Conservation (phyloP, 2,888 invertebrate species). For the Netelia fuscicornis region DNA sequence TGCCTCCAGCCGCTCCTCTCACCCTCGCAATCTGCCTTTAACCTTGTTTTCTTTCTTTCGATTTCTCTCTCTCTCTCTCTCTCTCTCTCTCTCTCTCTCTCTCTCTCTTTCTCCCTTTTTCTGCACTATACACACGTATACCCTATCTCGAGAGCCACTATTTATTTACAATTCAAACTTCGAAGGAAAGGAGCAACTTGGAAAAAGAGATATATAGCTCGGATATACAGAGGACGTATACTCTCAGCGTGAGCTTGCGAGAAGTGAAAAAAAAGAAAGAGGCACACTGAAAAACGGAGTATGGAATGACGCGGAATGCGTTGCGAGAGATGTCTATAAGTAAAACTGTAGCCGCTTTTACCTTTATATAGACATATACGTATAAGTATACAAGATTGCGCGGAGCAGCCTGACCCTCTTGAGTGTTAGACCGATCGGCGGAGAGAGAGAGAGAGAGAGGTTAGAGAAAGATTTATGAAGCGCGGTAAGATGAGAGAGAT, state of each 20-base stretch:
- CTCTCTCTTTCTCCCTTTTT: background rate
- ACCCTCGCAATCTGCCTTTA: slow-evolving; percentile 32
- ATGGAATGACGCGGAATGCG: slow-evolving; percentile 2
- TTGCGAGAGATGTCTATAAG: slow-evolving; percentile 5
- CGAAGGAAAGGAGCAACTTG: slow-evolving; percentile 21
- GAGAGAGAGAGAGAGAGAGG: slow-evolving; percentile 6
- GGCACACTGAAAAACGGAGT: slow-evolving; percentile 4
- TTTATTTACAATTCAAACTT: slow-evolving; percentile 71
- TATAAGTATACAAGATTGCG: background rate
- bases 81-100: background rate
- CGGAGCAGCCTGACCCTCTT: background rate
- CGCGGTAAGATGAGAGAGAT: slow-evolving; percentile 39
- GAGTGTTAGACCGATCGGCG: background rate
- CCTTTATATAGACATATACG: background rate
- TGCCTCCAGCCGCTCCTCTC: slow-evolving; percentile 36
- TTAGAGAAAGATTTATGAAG: slow-evolving; percentile 37
- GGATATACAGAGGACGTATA: background rate
- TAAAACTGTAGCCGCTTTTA: background rate
- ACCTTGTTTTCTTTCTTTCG: slow-evolving; percentile 30
- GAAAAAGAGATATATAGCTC: slow-evolving; percentile 2
- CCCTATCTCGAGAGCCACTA: slow-evolving; percentile 31
- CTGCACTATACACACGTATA: slow-evolving; percentile 8
- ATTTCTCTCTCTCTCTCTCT: background rate
- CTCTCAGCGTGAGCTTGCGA: background rate
- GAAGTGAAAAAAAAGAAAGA: slow-evolving; percentile 4